Conservation (phyloP, 2,888 invertebrate genomes). For the Drosophila fungiperda region DNA sequence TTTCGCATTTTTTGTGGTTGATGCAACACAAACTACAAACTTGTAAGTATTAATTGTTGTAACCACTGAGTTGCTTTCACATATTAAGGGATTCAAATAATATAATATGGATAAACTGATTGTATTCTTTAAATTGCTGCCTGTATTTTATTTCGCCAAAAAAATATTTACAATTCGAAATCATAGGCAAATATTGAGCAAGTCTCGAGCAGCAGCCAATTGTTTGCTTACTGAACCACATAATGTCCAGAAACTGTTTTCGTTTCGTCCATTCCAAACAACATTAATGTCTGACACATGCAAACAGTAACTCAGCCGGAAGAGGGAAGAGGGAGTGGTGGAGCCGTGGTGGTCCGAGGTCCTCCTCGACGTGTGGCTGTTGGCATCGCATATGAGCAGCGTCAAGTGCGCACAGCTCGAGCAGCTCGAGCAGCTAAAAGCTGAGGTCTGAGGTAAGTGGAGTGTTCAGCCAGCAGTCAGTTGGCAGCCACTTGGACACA, state of each 20-base stretch:
- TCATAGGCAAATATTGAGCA: constrained; percentile 24
- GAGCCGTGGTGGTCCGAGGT: neutral
- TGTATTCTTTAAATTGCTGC: neutral
- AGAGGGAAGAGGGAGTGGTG: neutral
- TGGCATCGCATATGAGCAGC: constrained; percentile 56
- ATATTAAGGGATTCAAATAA: neutral
- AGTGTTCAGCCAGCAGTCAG: constrained; percentile 54
- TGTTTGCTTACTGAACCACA: constrained; percentile 38
- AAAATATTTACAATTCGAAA: constrained; percentile 23
- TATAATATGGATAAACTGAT: neutral
- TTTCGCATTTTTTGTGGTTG: constrained; percentile 31
- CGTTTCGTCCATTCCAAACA: constrained; percentile 64
- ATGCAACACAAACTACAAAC: neutral
- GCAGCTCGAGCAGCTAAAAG: constrained; percentile 14
- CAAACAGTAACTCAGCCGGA: constrained; percentile 47
- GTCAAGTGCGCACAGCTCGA: constrained; percentile 53
- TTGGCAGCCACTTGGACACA: constrained; percentile 78
- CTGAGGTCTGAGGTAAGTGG: constrained; percentile 9
- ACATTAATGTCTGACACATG: constrained; percentile 68
- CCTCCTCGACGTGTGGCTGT: constrained; percentile 9
- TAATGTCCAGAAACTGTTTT: constrained; percentile 56
- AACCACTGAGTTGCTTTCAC: neutral
- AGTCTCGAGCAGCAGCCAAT: constrained; percentile 16
- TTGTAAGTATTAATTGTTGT: neutral
- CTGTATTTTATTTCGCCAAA: constrained; percentile 1